A percentile compares a stretch with the other conserved stretches of the same genome.
These are phyloP conservation scores for Portunus trituberculatus DNA, from an alignment of 1,140 invertebrate genomes.

Conservation along the genomic window DNA sequence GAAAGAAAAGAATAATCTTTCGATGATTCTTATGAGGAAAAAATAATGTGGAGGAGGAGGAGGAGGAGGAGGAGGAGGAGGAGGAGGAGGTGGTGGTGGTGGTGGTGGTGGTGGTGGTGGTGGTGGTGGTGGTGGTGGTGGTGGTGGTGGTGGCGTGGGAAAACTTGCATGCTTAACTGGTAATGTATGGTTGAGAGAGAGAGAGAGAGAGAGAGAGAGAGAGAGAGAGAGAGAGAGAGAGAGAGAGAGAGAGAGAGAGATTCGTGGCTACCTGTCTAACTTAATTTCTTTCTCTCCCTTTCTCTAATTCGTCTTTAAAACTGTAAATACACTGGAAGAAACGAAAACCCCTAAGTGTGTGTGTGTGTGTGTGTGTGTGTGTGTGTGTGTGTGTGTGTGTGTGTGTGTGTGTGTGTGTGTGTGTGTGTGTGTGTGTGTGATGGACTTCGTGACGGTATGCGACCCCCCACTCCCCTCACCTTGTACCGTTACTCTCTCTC, in stretches of 20 bases:
- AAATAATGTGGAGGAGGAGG: not conserved
- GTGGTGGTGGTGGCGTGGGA: constrained; percentile 2
- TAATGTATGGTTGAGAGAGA: constrained; percentile 15
- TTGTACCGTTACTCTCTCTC: too few relatives aligned
- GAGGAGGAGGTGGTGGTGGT: not conserved
- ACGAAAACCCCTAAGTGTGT: too few relatives aligned
- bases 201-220: constrained; percentile 23
- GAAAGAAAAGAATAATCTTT: not conserved
- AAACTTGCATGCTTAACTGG: not conserved
- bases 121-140: too few relatives aligned
- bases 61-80: too few relatives aligned
- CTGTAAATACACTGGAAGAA: too few relatives aligned
- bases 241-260: constrained; percentile 28
- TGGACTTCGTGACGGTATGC: constrained; percentile 14
- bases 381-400: too few relatives aligned
- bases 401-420: too few relatives aligned
- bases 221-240: constrained; percentile 37
- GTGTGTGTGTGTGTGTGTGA: constrained; percentile 11
- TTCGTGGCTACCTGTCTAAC: not conserved
- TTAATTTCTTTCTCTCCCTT: too few relatives aligned
- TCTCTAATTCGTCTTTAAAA: too few relatives aligned
- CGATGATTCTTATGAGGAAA: too few relatives aligned
- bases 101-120: not conserved
- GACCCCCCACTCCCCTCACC: not conserved
- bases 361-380: too few relatives aligned